Conservation (phyloP, 1,140 invertebrate genomes). For the Drosophila pseudoananassae region DNA sequence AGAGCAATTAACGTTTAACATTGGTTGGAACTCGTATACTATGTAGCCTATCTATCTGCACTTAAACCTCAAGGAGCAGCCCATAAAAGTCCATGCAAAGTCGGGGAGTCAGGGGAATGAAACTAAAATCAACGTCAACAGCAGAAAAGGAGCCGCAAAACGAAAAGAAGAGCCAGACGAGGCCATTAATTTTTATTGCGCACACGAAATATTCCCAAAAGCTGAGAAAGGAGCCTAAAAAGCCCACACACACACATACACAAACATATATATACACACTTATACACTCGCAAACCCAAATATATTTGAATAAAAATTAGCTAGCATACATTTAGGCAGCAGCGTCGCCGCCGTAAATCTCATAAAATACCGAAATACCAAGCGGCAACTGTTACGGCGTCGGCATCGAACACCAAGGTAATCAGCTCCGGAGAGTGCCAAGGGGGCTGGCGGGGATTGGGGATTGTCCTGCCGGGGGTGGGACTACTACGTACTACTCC, state of each 20-base stretch:
- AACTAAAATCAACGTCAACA: conserved; percentile 75
- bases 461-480: conserved; percentile 4
- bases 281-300: conserved; percentile 10
- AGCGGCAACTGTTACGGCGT: conserved; percentile 70
- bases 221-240: conserved; percentile 11
- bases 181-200: conserved; percentile 77
- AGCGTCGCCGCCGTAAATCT: conserved; percentile 57
- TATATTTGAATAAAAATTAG: conserved; percentile 78
- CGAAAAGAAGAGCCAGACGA: conserved; percentile 39
- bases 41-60: conserved; percentile 29
- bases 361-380: conserved; percentile 64
- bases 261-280: not conserved
- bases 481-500: conserved; percentile 16
- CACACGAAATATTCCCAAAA: conserved; percentile 54
- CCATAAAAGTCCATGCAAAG: conserved; percentile 60
- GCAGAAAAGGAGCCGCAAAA: conserved; percentile 32
- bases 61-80: conserved; percentile 39
- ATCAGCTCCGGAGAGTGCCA: conserved; percentile 29
- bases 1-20: conserved; percentile 48
- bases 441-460: conserved; percentile 9
- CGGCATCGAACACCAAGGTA: conserved; percentile 59
- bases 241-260: conserved; percentile 5
- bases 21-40: conserved; percentile 27
- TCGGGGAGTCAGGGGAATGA: conserved; percentile 44
- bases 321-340: conserved; percentile 68